These are phyloP conservation scores for Syrphus vitripennis DNA, from an alignment of 2,888 invertebrate genomes.

Conservation along the genomic window DNA sequence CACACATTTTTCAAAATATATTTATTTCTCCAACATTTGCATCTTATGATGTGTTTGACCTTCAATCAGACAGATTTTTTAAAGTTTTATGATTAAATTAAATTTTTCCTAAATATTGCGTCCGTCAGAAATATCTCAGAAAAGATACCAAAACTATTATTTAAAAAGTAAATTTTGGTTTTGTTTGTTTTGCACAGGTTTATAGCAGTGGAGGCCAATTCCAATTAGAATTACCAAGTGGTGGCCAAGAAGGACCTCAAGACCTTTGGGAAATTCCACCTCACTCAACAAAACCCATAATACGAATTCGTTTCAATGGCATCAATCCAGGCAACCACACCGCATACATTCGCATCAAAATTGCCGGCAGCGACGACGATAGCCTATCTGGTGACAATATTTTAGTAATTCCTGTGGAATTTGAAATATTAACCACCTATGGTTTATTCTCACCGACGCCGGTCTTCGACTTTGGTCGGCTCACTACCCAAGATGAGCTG, in stretches of 20 bases:
- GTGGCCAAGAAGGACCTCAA: conserved; percentile 89
- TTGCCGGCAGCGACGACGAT: conserved; percentile 74
- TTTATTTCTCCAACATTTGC: no score
- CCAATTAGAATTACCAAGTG: conserved; percentile 91
- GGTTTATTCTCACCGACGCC: conserved; percentile 90
- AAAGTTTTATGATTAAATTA: no score
- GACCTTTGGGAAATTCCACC: conserved; percentile 96
- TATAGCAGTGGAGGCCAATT: conserved; percentile 95
- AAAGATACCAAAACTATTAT: no score
- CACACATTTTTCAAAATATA: no score
- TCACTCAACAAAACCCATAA: conserved; percentile 92
- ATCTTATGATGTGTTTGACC: no score
- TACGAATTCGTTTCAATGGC: conserved; percentile 91
- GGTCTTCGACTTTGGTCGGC: conserved; percentile 91
- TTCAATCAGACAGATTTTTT: no score
- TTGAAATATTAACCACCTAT: conserved; percentile 87
- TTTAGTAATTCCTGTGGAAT: conserved; percentile 91
- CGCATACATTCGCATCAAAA: conserved; percentile 87
- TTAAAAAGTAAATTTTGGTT: no score
- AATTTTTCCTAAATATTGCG: no score
- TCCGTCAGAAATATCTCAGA: no score
- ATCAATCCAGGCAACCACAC: conserved; percentile 91
- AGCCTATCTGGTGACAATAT: conserved; percentile 74
- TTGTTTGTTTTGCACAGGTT: conserved; percentile 81
- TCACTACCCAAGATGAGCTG: conserved; percentile 87